phyloP scores from a whole-genome alignment of 2,888 invertebrate species.

The Drosophila eohydei region DNA sequence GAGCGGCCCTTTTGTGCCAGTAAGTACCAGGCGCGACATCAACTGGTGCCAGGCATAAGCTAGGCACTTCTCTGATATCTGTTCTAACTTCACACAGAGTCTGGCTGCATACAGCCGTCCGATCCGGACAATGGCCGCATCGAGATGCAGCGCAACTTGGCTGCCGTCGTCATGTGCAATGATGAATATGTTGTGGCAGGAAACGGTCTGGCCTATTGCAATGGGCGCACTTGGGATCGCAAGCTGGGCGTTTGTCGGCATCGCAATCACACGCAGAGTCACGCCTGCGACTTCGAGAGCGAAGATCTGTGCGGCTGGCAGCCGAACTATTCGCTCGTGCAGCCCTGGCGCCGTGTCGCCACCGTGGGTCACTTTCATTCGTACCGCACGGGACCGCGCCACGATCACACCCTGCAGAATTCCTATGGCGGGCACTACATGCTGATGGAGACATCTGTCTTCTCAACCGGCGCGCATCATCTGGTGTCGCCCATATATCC shows the following conservation, averaged over 20 bases:
- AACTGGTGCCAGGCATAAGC: too few species aligned
- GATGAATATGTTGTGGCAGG: slow-evolving; percentile 88
- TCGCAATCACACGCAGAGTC: slow-evolving; percentile 44
- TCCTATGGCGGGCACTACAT: slow-evolving; percentile 90
- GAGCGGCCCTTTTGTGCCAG: slow-evolving; percentile 63
- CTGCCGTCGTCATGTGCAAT: slow-evolving; percentile 88
- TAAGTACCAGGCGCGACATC: slow-evolving; percentile 38
- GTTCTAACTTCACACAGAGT: slow-evolving; percentile 84
- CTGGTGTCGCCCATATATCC: slow-evolving; percentile 90
- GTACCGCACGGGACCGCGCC: slow-evolving; percentile 88
- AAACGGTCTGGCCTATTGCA: slow-evolving; percentile 88
- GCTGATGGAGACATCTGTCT: slow-evolving; percentile 88
- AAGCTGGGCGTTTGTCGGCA: slow-evolving; percentile 87
- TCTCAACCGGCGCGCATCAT: slow-evolving; percentile 83
- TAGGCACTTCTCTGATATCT: not conserved
- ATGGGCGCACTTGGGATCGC: slow-evolving; percentile 90
- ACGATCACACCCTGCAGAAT: slow-evolving; percentile 90
- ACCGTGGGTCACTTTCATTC: slow-evolving; percentile 79
- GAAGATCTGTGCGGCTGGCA: slow-evolving; percentile 91
- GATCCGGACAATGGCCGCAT: slow-evolving; percentile 86
- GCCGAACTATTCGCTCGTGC: slow-evolving; percentile 88
- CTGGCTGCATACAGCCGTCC: slow-evolving; percentile 86
- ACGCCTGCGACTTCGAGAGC: slow-evolving; percentile 84
- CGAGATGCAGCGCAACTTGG: slow-evolving; percentile 86
- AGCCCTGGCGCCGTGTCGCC: slow-evolving; percentile 90